phyloP scores from a whole-genome alignment of 2,113 vertebrate genomes.

The Trogon melanurus region DNA sequence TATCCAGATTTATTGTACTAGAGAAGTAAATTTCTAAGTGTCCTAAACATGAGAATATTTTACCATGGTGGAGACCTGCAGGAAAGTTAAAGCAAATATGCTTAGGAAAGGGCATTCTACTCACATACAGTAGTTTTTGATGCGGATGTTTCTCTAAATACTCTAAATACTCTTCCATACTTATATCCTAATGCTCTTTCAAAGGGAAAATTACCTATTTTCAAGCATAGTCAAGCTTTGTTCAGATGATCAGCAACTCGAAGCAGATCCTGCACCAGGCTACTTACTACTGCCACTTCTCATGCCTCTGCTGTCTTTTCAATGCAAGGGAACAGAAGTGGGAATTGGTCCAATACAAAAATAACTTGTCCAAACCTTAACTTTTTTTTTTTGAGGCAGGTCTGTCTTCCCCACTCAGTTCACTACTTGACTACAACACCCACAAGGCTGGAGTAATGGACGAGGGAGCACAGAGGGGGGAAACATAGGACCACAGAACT shows the following conservation, averaged over 20 bases:
- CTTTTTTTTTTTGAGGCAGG: background rate
- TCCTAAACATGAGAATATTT: background rate
- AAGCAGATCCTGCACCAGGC: background rate
- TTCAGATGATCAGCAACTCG: background rate
- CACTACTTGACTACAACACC: background rate
- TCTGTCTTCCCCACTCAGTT: background rate
- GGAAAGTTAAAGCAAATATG: background rate
- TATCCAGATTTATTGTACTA: background rate
- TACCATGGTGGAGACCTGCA: background rate
- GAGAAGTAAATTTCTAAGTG: background rate
- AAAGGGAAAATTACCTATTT: background rate
- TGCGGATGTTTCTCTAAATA: background rate
- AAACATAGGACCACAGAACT: background rate
- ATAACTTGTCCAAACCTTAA: background rate
- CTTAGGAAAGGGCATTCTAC: background rate
- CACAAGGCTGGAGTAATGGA: fast-evolving
- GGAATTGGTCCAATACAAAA: background rate
- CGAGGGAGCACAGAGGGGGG: fast-evolving
- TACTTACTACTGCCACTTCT: background rate
- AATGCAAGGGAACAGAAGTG: background rate
- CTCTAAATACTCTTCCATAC: background rate
- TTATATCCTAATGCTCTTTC: background rate
- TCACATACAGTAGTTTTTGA: background rate
- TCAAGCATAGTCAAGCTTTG: background rate
- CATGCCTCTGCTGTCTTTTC: fast-evolving